Evolutionary conservation across 2,113 vertebrate genomes (phyloP).

Genomic region (Hemiscyllium ocellatum): DNA sequence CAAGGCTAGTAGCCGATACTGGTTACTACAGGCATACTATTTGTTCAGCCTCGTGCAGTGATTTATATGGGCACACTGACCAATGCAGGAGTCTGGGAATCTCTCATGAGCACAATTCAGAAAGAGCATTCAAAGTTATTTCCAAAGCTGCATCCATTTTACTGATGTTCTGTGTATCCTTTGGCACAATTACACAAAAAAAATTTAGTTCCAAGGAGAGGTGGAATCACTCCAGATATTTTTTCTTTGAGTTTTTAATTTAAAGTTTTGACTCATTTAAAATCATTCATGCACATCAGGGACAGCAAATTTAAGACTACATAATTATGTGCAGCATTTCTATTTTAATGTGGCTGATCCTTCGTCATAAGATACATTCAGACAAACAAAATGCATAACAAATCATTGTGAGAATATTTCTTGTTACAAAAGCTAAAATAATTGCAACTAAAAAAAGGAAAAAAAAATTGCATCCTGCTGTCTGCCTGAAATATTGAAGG

Average conservation of each 20-base stretch:
- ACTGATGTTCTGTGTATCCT: neutral
- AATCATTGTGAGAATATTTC: neutral
- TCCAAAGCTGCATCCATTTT: neutral
- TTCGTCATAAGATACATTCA: neutral
- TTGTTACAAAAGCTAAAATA: neutral
- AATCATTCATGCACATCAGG: neutral
- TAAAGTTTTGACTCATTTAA: neutral
- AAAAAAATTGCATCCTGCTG: neutral
- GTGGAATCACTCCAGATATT: neutral
- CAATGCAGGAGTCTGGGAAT: neutral
- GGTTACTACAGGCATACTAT: neutral
- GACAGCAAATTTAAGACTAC: neutral
- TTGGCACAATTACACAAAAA: neutral
- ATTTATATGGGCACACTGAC: neutral
- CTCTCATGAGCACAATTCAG: neutral
- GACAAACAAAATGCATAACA: neutral
- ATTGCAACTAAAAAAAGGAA: neutral
- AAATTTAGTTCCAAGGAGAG: neutral
- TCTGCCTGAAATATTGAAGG: neutral
- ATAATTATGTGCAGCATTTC: neutral
- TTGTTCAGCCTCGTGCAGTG: neutral
- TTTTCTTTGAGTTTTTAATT: neutral
- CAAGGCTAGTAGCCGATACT: neutral
- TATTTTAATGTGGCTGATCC: neutral
- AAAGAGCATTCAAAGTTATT: neutral